A percentile compares a stretch with the other conserved stretches of the same genome.
Conservation (phyloP, 2,113 vertebrate species). For the Notothenia coriiceps region DNA sequence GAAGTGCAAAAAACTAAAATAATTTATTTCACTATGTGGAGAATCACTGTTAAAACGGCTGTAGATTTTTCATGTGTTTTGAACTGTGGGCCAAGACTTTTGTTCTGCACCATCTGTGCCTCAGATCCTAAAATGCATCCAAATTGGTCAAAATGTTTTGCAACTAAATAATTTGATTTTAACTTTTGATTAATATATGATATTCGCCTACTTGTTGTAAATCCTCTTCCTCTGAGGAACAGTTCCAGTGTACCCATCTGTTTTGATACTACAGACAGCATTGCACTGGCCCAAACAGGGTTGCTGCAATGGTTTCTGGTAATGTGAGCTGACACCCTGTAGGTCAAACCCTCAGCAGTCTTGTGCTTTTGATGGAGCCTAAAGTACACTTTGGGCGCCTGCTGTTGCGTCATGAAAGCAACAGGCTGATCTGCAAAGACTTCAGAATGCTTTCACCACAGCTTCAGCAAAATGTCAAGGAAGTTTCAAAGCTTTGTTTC, state of each 20-base stretch:
- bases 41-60: not conserved
- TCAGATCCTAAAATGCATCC: not conserved
- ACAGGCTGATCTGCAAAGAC: slow-evolving; percentile 42
- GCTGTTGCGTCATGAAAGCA: slow-evolving; percentile 17
- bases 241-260: slow-evolving; percentile 31
- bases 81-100: not conserved
- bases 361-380: slow-evolving; percentile 50
- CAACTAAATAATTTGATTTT: not conserved
- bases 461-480: slow-evolving; percentile 16
- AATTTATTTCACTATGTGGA: not conserved
- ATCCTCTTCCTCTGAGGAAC: slow-evolving; percentile 17
- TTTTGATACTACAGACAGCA: slow-evolving; percentile 52
- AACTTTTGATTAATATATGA: not conserved
- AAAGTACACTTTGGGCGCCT: slow-evolving; percentile 47
- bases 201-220: not conserved
- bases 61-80: not conserved
- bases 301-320: slow-evolving; percentile 61
- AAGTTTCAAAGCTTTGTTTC: slow-evolving; percentile 17
- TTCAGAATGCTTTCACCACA: slow-evolving; percentile 23
- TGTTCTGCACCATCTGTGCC: not conserved
- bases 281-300: slow-evolving; percentile 56
- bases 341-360: slow-evolving; percentile 65
- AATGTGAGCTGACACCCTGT: slow-evolving; percentile 70
- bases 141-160: not conserved
- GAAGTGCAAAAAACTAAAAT: not conserved